Evolutionary conservation across 2,797 vertebrate genomes (phyloP), one percentile per base, ranked within the genome.

Genomic region (Todus mexicanus): DNA sequence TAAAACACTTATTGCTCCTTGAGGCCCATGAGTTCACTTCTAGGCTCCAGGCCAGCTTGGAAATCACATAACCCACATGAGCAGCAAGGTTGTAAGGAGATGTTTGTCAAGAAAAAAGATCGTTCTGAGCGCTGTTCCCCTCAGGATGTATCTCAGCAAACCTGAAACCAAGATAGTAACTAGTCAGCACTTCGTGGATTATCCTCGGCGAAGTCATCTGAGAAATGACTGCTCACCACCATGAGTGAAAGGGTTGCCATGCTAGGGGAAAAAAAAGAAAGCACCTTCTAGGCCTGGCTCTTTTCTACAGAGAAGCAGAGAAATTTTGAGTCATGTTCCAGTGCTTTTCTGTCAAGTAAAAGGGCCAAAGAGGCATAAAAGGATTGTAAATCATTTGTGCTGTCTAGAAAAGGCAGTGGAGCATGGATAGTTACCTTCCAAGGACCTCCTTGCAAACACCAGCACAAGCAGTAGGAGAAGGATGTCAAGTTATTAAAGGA

Each of bases 11-110:
- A 94, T 17, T 95, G 89, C 94, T 96, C 93, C 90, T 95, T 45
- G 59, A 96, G 93, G 87, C 71, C 83, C 57, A 77, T 93, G 93
- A 96, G 93, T 93, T 96, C 92, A 92, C 92, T 95, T 93, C 94
- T 84, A 96, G 96, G 92, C 86, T 90, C 25, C 56, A 37, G 5
- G 94, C 94, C 95, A 96, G 94, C 65, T 71, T 91, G 85, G 81
- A 95, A 95, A 96, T 95, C 94, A 82, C 83, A 84, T 45, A 86
- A 93, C 60, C 80, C 81, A 84, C 47, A 50, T 20, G 59, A 96
- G 63, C 80, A 92, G 70, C 68, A 81, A 92, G 87, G 80, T 79
- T 95, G 89, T 73, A 73, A 85, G 69, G 59, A 93, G 83, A 90
- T 6, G 3, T 92, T 90, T 76, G 89, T 90, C 84, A 76, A 82